These are phyloP conservation scores for Agapostemon virescens DNA, from an alignment of 2,888 invertebrate genomes.

Conservation along the genomic window DNA sequence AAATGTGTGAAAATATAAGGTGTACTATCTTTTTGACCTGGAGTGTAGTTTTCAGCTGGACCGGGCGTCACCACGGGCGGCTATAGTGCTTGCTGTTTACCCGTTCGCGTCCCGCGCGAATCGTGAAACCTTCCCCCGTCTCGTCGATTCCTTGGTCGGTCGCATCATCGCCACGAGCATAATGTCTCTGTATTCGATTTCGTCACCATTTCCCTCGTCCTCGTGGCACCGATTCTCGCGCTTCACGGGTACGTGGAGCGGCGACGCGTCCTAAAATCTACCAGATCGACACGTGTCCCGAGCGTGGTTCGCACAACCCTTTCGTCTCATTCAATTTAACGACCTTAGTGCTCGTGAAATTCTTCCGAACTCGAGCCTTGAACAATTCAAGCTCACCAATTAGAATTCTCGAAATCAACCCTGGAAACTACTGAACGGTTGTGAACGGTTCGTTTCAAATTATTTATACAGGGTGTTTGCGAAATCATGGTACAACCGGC, in stretches of 20 bases:
- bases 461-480: no score
- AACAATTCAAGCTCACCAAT: background rate
- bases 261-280: slow-evolving; percentile 24
- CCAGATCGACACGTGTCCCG: slow-evolving; percentile 10
- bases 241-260: slow-evolving; percentile 14
- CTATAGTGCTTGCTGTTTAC: slow-evolving; percentile 23
- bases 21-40: no score
- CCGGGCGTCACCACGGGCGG: slow-evolving; percentile 21
- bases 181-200: slow-evolving; percentile 29
- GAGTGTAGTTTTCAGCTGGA: no score
- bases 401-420: background rate
- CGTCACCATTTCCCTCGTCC: slow-evolving; percentile 42
- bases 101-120: slow-evolving; percentile 21
- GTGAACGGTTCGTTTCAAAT: background rate
- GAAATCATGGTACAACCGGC: no score
- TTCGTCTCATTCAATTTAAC: slow-evolving; percentile 18
- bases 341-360: slow-evolving; percentile 7
- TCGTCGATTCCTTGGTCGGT: slow-evolving; percentile 18
- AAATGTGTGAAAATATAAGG: no score
- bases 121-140: slow-evolving; percentile 14
- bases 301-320: slow-evolving; percentile 14
- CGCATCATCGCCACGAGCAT: slow-evolving; percentile 9
- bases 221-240: slow-evolving; percentile 40
- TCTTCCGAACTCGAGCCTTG: background rate
- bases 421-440: background rate